phyloP scores from a whole-genome alignment of 2,888 invertebrate genomes.

The Drosophila affinis region DNA sequence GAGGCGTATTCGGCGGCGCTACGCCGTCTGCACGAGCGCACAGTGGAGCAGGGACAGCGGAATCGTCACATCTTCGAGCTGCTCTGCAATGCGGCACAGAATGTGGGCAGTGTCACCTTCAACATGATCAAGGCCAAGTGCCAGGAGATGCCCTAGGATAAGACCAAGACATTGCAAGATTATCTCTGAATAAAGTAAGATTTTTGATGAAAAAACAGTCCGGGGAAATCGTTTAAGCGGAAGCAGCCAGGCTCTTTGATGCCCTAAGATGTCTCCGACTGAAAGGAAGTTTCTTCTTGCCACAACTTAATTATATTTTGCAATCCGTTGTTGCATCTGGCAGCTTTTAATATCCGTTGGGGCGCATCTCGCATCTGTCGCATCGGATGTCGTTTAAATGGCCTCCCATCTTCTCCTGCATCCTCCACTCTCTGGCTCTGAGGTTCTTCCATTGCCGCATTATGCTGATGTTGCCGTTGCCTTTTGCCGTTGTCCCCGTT shows the following conservation, averaged over 20 bases:
- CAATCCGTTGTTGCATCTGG: conserved; percentile 31
- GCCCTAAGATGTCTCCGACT: neutral
- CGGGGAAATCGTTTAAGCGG: neutral
- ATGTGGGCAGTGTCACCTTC: conserved; percentile 78
- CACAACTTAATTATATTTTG: conserved; percentile 61
- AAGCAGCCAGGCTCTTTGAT: neutral
- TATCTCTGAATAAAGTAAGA: neutral
- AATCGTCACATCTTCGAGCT: conserved; percentile 75
- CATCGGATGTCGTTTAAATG: conserved; percentile 69
- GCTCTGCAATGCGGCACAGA: conserved; percentile 75
- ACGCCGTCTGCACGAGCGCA: conserved; percentile 60
- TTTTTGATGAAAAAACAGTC: neutral
- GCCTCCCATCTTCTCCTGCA: conserved; percentile 21
- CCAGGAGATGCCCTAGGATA: conserved; percentile 49
- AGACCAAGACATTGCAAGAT: neutral
- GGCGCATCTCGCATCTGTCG: conserved; percentile 12
- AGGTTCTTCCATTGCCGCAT: conserved; percentile 53
- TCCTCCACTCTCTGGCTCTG: neutral
- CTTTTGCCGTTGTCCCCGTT: neutral
- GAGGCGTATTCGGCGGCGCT: conserved; percentile 66
- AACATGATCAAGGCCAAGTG: conserved; percentile 78
- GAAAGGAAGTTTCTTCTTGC: neutral
- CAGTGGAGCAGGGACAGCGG: conserved; percentile 54
- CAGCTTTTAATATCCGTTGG: conserved; percentile 65
- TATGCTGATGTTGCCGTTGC: conserved; percentile 39